A percentile compares a stretch with the other conserved stretches of the same genome.
phyloP scores from a whole-genome alignment of 1,140 invertebrate genomes.

The Drosophila bipectinata region DNA sequence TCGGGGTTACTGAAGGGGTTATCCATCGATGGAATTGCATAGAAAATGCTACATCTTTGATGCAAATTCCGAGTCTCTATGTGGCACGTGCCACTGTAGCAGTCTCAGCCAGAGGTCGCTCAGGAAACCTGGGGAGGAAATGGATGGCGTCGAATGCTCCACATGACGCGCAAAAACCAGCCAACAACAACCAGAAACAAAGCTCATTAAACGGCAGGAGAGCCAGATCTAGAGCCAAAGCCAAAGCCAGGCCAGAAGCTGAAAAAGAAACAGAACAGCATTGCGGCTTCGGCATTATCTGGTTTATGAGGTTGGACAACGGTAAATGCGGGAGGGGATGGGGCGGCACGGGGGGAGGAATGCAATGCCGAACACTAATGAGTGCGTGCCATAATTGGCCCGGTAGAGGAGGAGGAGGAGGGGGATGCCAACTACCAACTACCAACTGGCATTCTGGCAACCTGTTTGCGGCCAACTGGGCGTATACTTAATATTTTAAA shows the following conservation, averaged over 20 bases:
- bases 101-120: background rate
- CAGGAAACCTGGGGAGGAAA: background rate
- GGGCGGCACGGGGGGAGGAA: background rate
- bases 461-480: conserved; percentile 24
- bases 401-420: conserved; percentile 5
- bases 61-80: background rate
- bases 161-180: conserved; percentile 41
- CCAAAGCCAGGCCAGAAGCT: conserved; percentile 20
- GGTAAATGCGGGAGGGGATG: conserved; percentile 51
- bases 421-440: conserved; percentile 33
- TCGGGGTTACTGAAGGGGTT: no score
- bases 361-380: conserved; percentile 42
- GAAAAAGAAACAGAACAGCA: conserved; percentile 51
- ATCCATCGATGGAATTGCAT: no score
- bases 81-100: conserved; percentile 22
- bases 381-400: conserved; percentile 66
- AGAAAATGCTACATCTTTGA: background rate
- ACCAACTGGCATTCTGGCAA: conserved; percentile 10
- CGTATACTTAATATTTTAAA: conserved; percentile 60
- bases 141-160: conserved; percentile 24
- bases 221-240: conserved; percentile 15
- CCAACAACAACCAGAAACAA: conserved; percentile 38
- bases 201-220: conserved; percentile 66
- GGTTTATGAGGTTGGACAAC: conserved; percentile 72
- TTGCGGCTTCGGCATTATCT: conserved; percentile 56